Evolutionary conservation across 2,797 vertebrate species (phyloP), one percentile per base, ranked within the genome.

Genomic region (Petrocephalus sullivani): DNA sequence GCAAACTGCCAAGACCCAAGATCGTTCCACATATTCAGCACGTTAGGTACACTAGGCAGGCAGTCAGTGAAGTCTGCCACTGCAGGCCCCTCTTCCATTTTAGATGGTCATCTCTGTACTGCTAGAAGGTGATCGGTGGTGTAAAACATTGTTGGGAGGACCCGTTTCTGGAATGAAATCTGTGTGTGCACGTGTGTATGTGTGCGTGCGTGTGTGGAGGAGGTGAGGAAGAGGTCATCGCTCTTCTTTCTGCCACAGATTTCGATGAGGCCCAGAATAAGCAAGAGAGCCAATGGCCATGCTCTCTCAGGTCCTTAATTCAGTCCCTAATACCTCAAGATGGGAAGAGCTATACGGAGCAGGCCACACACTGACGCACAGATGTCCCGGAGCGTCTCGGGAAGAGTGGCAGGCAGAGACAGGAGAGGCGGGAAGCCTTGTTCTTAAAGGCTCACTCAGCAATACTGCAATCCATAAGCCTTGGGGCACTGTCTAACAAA

Each of bases 141-240:
- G 92, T 93, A 93, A 93, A 92, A 92, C 90, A 91, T 90, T 87
- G 91, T 91, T 85, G 88, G 90, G 88, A 49, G 89, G 93, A 94
- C 94, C 90, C 92, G 93, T 95, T 94, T 93, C 94, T 92, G 91
- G 92, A 91, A 92, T 95, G 93, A 95, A 94, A 94, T 94, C 94
- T 95, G 93, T 93, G 95, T 93, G 92, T 21, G 87, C 89, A 93
- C 90, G 87, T 90, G 87, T 87, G 89, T 86, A 87, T 86, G 89
- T 78, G 90, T 85, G 89, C 83, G 87, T 85, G 88, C 71, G 90
- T 90, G 92, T 89, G 85, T 8, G 12, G 6, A 58, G 88, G 91
- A 94, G 95, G 95, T 95, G 91, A 95, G 90, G 88, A 81, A 88
- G 92, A 95, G 95, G 95, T 95, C 95, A 95, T 82, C 6, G 61